Evolutionary conservation across 1,140 invertebrate species (phyloP), one percentile per base, ranked within the genome.

Genomic region (Drosophila serrata): DNA sequence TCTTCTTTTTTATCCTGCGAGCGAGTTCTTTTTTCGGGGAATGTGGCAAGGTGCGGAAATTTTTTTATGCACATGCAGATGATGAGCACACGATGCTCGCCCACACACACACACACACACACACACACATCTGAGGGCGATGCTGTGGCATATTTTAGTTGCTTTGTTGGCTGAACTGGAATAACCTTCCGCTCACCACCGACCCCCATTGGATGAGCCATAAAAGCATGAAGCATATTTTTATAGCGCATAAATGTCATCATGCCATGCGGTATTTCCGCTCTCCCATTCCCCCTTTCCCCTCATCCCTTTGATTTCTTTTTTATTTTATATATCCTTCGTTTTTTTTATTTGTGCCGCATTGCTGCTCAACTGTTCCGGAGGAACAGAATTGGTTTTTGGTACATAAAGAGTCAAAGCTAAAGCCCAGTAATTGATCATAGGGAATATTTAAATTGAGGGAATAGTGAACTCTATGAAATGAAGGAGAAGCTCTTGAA

Each of bases 181-280:
- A 74, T 48, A 42, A 42, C 62, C 43, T 27, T 39, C 49, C 17
- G 31, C 33, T 22, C 42, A 4, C 12, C 17, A 27, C 7, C 48
- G 11, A 24, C 31, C 22, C 19, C 17, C 40, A 3, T 57, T n/a
- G 74, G 68, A 62, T 80, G 76, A 61, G 67, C 84, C 84, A 90
- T 79, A 78, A 75, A 67, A 82, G 85, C 80, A 67, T 75, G 63
- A 62, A 88, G 73, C 84, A 87, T 88, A 88, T 81, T 88, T 88
- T 88, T 88, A 88, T 90, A 73, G 81, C 74, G 67, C 85, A 88
- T 90, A 81, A 88, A 88, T 88, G 85, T 79, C 84, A 88, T 90
- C 82, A 85, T 88, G 76, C 55, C 74, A 78, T 88, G 81, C 84
- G 81, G 74, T 46, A 78, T 81, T 84, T 84, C 49, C 48, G 51